Evolutionary conservation across 2,888 invertebrate species (phyloP).

Genomic region (Epicampocera succincta): DNA sequence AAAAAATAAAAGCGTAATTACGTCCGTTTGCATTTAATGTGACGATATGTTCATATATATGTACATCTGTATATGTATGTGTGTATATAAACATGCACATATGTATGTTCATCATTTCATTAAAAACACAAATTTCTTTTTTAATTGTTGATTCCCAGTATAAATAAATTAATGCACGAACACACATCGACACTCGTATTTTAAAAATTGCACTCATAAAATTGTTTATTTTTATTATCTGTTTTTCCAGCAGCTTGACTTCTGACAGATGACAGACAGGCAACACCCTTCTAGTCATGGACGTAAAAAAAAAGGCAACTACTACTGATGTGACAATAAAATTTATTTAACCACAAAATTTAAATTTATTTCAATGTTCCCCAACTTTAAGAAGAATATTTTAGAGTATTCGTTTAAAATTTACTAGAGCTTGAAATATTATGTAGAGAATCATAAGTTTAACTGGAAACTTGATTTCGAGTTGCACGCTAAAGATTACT

Average conservation of each 20-base stretch:
- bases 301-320: constrained; percentile 5
- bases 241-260: constrained; percentile 46
- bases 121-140: not conserved
- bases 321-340: constrained; percentile 18
- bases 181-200: not conserved
- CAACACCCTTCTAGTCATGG: constrained; percentile 4
- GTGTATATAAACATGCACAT: no score
- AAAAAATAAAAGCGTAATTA: no score
- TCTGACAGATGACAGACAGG: constrained; percentile 56
- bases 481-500: no score
- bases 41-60: no score
- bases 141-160: constrained; percentile 7
- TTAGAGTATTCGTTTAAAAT: constrained; percentile 19
- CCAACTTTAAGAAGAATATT: no score
- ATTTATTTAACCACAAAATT: constrained; percentile 26
- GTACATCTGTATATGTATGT: no score
- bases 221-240: not conserved
- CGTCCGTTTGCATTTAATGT: no score
- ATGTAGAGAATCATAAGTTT: no score
- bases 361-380: not conserved
- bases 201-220: constrained; percentile 8
- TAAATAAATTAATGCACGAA: not conserved
- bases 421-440: constrained; percentile 53
- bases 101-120: not conserved
- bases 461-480: no score